Percentiles rank a stretch among this genome's conserved stretches.
Evolutionary conservation across 2,888 invertebrate genomes (phyloP).

Genomic region (Acrobasis consociella): DNA sequence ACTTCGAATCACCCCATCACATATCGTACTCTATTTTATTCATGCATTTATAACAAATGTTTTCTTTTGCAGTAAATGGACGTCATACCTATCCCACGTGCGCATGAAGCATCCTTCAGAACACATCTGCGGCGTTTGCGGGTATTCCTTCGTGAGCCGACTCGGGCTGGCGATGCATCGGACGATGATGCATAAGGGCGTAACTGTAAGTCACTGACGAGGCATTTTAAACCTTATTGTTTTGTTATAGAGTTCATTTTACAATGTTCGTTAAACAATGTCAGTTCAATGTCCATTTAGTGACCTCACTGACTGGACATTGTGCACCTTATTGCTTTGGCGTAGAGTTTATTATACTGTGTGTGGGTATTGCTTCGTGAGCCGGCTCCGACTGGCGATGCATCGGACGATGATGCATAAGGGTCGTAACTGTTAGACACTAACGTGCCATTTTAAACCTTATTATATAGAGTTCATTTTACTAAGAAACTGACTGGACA

Average conservation of each 20-base stretch:
- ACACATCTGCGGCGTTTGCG: constrained; percentile 70
- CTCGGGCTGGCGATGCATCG: constrained; percentile 71
- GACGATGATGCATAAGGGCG: constrained; percentile 73
- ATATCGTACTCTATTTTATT: neutral
- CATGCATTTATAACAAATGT: neutral
- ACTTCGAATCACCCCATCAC: no score
- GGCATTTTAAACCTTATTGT: no score
- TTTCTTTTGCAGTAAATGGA: constrained; percentile 60
- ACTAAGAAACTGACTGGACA: neutral
- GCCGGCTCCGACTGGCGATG: no score
- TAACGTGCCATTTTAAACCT: neutral
- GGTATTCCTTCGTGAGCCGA: constrained; percentile 73
- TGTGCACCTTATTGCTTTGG: neutral
- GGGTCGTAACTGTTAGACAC: no score
- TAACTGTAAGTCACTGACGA: constrained; percentile 40
- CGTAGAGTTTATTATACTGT: neutral
- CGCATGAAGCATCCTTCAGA: constrained; percentile 75
- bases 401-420: no score
- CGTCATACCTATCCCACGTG: constrained; percentile 72
- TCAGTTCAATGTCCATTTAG: no score
- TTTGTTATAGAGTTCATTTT: no score
- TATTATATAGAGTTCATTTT: neutral
- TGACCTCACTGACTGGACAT: neutral
- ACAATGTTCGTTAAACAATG: no score
- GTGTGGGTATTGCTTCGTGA: no score